Conservation (phyloP, 2,797 vertebrate species). For the Poeciliopsis infans region DNA sequence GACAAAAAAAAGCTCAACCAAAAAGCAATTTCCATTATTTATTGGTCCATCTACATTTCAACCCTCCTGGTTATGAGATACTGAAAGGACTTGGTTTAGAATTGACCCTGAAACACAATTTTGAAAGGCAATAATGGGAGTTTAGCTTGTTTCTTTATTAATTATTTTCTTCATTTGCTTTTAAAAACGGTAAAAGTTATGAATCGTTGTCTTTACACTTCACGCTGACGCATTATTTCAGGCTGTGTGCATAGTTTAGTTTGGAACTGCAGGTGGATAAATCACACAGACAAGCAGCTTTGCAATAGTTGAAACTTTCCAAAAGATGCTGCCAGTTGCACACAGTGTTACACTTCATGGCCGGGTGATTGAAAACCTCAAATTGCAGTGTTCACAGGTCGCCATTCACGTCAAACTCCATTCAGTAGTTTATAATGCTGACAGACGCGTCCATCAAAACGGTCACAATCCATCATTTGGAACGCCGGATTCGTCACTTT, state of each 20-base stretch:
- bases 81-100: too few species aligned
- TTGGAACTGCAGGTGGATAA: neutral
- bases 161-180: neutral
- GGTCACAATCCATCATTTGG: conserved; percentile 56
- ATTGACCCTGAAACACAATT: too few species aligned
- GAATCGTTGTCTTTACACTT: neutral
- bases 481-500: conserved; percentile 29
- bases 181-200: neutral
- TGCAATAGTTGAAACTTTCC: conserved; percentile 31
- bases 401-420: conserved; percentile 37
- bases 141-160: neutral
- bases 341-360: conserved; percentile 11
- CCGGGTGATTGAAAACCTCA: conserved; percentile 39
- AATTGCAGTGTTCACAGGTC: conserved; percentile 32
- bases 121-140: too few species aligned
- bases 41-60: too few species aligned
- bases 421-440: conserved; percentile 50
- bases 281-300: conserved; percentile 17
- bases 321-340: conserved; percentile 11
- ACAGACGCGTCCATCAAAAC: conserved; percentile 66
- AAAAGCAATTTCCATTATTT: too few species aligned
- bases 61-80: too few species aligned
- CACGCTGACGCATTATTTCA: neutral
- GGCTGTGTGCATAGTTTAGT: neutral
- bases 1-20: too few species aligned